Conservation (phyloP, 1,140 invertebrate species). For the Carposina sasakii region DNA sequence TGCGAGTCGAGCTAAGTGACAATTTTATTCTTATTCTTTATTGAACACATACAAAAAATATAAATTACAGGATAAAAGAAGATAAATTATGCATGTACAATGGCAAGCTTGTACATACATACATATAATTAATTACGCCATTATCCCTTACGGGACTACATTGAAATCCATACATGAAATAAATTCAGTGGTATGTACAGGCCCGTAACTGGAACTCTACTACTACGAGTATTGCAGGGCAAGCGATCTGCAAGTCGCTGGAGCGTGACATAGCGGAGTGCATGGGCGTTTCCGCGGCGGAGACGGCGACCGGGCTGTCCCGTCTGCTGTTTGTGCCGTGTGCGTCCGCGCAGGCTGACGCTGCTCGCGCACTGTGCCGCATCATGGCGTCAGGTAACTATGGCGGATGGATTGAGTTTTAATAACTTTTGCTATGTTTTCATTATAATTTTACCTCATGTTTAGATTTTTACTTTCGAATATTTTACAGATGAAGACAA, state of each 20-base stretch:
- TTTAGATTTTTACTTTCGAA: background rate
- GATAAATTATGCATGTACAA: too few species aligned
- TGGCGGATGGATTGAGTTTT: background rate
- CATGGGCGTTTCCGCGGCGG: slow-evolving; percentile 71
- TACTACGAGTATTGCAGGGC: slow-evolving; percentile 44
- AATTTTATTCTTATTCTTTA: too few species aligned
- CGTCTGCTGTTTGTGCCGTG: slow-evolving; percentile 55
- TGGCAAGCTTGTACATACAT: too few species aligned
- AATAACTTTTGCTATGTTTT: background rate
- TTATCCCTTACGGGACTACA: too few species aligned
- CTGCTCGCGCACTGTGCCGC: slow-evolving; percentile 45
- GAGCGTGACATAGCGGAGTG: slow-evolving; percentile 75
- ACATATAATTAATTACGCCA: too few species aligned
- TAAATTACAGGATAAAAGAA: too few species aligned
- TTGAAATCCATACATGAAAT: too few species aligned
- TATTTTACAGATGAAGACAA: slow-evolving; percentile 61
- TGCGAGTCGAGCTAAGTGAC: too few species aligned
- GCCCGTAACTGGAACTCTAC: too few species aligned
- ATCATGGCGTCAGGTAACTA: background rate
- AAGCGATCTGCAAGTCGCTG: slow-evolving; percentile 75
- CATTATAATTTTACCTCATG: background rate
- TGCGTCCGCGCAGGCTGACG: slow-evolving; percentile 55
- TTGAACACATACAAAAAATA: too few species aligned
- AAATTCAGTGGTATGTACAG: too few species aligned
- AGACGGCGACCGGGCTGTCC: slow-evolving; percentile 57